Evolutionary conservation across 2,113 vertebrate species (phyloP).

Genomic region (Phalacrocorax pelagicus): DNA sequence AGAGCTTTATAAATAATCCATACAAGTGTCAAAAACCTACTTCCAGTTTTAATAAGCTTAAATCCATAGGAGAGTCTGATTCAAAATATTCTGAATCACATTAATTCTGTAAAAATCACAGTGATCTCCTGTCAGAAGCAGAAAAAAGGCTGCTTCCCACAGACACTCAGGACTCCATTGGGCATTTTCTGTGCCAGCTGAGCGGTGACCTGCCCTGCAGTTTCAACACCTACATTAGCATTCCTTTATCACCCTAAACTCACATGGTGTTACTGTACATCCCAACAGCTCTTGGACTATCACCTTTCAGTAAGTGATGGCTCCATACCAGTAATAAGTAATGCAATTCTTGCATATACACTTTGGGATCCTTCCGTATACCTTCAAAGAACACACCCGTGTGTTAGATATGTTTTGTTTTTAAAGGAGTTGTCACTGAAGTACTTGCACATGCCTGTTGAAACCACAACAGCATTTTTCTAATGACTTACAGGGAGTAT

Average conservation of each 20-base stretch:
- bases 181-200: not conserved
- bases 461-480: not conserved
- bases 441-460: not conserved
- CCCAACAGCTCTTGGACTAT: not conserved
- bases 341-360: fast-evolving
- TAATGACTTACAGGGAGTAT: not conserved
- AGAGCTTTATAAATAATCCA: not conserved
- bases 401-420: too few relatives aligned
- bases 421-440: not conserved
- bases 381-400: not conserved
- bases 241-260: not conserved
- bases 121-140: not conserved
- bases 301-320: not conserved
- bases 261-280: fast-evolving
- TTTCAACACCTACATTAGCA: not conserved
- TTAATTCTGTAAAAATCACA: not conserved
- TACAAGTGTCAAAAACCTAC: not conserved
- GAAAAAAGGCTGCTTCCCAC: not conserved
- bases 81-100: not conserved
- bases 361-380: not conserved
- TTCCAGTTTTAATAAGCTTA: not conserved
- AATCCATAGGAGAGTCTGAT: not conserved
- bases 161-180: not conserved
- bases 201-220: not conserved
- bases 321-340: not conserved